A percentile compares a stretch with the other conserved stretches of the same genome.
Conservation (phyloP, 2,888 invertebrate genomes). For the Stictocephala bisonia region DNA sequence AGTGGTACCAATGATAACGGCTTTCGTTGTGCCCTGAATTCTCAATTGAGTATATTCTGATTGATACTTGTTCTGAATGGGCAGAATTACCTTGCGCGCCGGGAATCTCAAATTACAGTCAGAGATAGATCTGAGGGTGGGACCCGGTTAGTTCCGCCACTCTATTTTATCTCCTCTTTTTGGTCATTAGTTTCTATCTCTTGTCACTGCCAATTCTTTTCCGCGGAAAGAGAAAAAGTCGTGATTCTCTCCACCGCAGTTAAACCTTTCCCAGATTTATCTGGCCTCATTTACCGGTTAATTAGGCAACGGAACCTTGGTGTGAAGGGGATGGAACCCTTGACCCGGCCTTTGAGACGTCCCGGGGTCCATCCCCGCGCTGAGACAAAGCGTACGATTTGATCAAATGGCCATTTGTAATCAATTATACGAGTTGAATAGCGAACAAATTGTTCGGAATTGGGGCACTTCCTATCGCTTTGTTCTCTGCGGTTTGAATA, state of each 20-base stretch:
- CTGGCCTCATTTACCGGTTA: constrained; percentile 24
- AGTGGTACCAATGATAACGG: constrained; percentile 22
- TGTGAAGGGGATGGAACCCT: not conserved
- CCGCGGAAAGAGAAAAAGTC: constrained; percentile 22
- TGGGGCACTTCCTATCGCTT: constrained; percentile 20
- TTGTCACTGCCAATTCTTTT: constrained; percentile 14
- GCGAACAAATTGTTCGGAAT: constrained; percentile 36
- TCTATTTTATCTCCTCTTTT: not conserved
- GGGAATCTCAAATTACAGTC: constrained; percentile 9
- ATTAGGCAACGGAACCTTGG: not conserved
- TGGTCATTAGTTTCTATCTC: not conserved
- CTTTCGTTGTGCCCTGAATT: not conserved
- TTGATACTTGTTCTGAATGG: constrained; percentile 32
- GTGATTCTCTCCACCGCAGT: constrained; percentile 14
- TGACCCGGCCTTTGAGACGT: not conserved
- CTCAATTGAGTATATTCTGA: constrained; percentile 9
- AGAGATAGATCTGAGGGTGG: not conserved
- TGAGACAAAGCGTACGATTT: constrained; percentile 27
- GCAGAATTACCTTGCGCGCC: constrained; percentile 8
- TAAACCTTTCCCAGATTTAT: constrained; percentile 15
- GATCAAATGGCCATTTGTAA: constrained; percentile 38
- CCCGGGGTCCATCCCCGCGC: not conserved
- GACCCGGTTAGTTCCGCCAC: constrained; percentile 8
- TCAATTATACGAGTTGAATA: constrained; percentile 34
- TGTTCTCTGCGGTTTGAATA: constrained; percentile 9